A percentile compares a stretch with the other conserved stretches of the same genome.
phyloP scores from a whole-genome alignment of 2,113 vertebrate genomes.

The Rana temporaria region DNA sequence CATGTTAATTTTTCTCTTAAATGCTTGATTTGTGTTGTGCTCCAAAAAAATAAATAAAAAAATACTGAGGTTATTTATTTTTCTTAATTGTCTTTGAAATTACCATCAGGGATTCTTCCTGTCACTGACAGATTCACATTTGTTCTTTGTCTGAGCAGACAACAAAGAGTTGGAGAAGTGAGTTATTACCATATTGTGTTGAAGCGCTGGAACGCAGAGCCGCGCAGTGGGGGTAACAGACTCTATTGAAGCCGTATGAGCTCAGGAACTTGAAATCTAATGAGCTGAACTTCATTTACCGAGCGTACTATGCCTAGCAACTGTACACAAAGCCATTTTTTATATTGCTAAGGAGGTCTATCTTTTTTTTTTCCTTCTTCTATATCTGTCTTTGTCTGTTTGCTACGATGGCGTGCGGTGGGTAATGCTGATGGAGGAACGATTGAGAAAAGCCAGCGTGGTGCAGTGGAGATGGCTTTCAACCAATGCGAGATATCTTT shows the following conservation, averaged over 20 bases:
- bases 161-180: slow-evolving; percentile 49
- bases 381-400: slow-evolving; percentile 19
- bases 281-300: slow-evolving; percentile 51
- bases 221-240: slow-evolving; percentile 30
- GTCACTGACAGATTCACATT: slow-evolving; percentile 12
- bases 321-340: slow-evolving; percentile 31
- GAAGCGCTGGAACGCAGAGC: slow-evolving; percentile 15
- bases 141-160: slow-evolving; percentile 33
- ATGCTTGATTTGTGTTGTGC: slow-evolving; percentile 16
- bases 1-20: slow-evolving; percentile 44
- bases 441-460: slow-evolving; percentile 2
- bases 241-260: slow-evolving; percentile 34
- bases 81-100: slow-evolving; percentile 53
- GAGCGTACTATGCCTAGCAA: slow-evolving; percentile 50
- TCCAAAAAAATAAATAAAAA: slow-evolving; percentile 26
- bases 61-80: slow-evolving; percentile 37
- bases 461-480: neutral
- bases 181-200: slow-evolving; percentile 51
- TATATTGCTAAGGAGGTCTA: slow-evolving; percentile 8
- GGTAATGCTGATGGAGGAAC: neutral
- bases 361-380: neutral
- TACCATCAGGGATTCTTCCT: slow-evolving; percentile 44
- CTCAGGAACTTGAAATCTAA: slow-evolving; percentile 24
- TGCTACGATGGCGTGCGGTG: slow-evolving; percentile 12
- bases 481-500: neutral